A percentile compares a stretch with the other conserved stretches of the same genome.
phyloP scores from a whole-genome alignment of 2,888 invertebrate genomes.

The Azorinus chamasolen region DNA sequence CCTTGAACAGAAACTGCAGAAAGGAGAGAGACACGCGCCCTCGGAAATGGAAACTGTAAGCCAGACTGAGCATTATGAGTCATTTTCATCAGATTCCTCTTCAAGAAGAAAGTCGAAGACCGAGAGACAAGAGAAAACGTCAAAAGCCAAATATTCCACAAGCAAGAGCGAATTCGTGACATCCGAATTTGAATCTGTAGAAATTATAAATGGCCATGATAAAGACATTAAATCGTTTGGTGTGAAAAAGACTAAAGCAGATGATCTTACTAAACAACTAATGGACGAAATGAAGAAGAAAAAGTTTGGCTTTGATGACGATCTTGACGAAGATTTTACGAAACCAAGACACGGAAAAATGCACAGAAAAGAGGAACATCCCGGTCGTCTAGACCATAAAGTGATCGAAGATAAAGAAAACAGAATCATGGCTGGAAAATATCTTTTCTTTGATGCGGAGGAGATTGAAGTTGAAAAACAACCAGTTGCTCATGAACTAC shows the following conservation, averaged over 20 bases:
- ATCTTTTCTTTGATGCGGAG: constrained; percentile 28
- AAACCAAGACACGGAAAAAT: constrained; percentile 11
- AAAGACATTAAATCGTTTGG: too few relatives aligned
- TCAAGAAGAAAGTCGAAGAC: background rate
- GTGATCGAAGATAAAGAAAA: constrained; percentile 28
- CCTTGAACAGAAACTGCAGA: background rate
- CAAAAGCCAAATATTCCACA: background rate
- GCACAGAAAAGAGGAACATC: constrained; percentile 28
- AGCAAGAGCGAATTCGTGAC: background rate
- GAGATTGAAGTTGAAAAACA: constrained; percentile 8
- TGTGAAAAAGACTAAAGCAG: too few relatives aligned
- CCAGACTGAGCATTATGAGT: background rate
- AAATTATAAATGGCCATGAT: too few relatives aligned
- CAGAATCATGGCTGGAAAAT: constrained; percentile 43
- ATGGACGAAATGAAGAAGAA: too few relatives aligned
- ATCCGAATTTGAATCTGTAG: background rate
- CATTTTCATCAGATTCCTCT: too few relatives aligned
- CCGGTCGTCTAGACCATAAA: constrained; percentile 19
- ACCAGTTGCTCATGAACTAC: constrained; percentile 14
- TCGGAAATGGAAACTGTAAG: constrained; percentile 4
- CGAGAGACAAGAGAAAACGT: background rate
- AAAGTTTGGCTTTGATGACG: constrained; percentile 1
- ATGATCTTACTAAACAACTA: too few relatives aligned
- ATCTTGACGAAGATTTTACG: background rate
- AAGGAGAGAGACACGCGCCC: background rate